Conservation (phyloP, 2,888 invertebrate genomes). For the Cheilosia vulpina region DNA sequence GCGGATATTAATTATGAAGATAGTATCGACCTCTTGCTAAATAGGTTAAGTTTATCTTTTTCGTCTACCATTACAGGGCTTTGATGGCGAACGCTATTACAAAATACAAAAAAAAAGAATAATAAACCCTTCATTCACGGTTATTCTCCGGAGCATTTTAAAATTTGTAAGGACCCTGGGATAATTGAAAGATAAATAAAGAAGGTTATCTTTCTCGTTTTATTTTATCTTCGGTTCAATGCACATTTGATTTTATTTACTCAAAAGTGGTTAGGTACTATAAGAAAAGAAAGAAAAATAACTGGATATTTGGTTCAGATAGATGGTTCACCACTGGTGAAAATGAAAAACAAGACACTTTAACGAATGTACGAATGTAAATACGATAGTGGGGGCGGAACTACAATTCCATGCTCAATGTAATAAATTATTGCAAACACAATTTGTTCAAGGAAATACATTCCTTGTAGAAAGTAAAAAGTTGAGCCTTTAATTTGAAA, state of each 20-base stretch:
- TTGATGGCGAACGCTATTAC: constrained; percentile 22
- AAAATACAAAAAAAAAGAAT: constrained; percentile 4
- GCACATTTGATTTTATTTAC: constrained; percentile 12
- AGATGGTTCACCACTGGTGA: too few relatives aligned
- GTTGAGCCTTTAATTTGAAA: neutral
- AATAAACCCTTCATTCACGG: constrained; percentile 19
- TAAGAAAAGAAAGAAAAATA: too few relatives aligned
- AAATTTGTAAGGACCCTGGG: constrained; percentile 34
- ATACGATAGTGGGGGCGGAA: neutral
- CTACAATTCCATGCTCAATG: neutral
- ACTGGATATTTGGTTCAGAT: too few relatives aligned
- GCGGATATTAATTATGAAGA: constrained; percentile 49
- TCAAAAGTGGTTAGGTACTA: too few relatives aligned
- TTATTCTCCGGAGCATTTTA: constrained; percentile 6
- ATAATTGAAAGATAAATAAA: constrained; percentile 55
- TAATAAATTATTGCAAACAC: neutral
- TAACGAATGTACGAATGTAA: neutral
- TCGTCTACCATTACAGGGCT: constrained; percentile 19
- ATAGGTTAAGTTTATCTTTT: constrained; percentile 46
- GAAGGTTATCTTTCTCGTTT: neutral
- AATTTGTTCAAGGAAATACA: neutral
- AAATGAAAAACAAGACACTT: neutral
- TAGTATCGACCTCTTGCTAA: constrained; percentile 22
- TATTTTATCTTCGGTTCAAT: constrained; percentile 8
- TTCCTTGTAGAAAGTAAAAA: too few relatives aligned